These are phyloP conservation scores for Thymelicus lineola DNA, from an alignment of 2,888 invertebrate species.

Conservation along the genomic window DNA sequence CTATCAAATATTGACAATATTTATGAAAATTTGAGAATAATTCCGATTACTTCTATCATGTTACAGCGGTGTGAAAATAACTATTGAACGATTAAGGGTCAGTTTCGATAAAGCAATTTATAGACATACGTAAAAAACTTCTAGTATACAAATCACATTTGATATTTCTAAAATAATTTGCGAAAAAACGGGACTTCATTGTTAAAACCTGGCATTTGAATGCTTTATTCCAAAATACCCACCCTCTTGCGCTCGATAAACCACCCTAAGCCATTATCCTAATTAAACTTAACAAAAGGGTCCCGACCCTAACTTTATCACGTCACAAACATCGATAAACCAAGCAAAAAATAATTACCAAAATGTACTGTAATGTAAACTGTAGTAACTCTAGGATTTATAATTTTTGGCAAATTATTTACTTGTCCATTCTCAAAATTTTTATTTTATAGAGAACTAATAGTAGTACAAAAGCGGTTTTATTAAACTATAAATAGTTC, in stretches of 20 bases:
- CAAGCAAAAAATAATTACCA: not conserved
- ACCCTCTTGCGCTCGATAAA: constrained; percentile 1
- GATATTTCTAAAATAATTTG: not conserved
- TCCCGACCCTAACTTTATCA: constrained; percentile 20
- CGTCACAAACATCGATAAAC: constrained; percentile 14
- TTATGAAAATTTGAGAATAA: constrained; percentile 36
- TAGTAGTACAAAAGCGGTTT: too few relatives aligned
- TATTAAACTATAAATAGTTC: too few relatives aligned
- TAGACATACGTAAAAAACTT: not conserved
- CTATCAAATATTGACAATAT: constrained; percentile 24
- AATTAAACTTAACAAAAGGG: constrained; percentile 25
- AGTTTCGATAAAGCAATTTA: constrained; percentile 12
- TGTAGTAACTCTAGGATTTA: too few relatives aligned
- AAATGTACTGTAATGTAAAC: not conserved
- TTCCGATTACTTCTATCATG: constrained; percentile 39
- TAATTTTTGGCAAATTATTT: too few relatives aligned
- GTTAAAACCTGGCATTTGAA: constrained; percentile 14
- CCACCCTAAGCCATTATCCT: constrained; percentile 24
- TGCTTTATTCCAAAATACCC: constrained; percentile 12
- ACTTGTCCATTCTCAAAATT: too few relatives aligned
- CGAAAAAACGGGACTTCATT: not conserved
- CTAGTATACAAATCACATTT: too few relatives aligned
- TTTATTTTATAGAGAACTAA: too few relatives aligned
- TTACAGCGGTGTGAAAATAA: constrained; percentile 39
- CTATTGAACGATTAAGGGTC: constrained; percentile 37